Conservation (phyloP, 2,797 vertebrate genomes). For the Valencia hispanica region DNA sequence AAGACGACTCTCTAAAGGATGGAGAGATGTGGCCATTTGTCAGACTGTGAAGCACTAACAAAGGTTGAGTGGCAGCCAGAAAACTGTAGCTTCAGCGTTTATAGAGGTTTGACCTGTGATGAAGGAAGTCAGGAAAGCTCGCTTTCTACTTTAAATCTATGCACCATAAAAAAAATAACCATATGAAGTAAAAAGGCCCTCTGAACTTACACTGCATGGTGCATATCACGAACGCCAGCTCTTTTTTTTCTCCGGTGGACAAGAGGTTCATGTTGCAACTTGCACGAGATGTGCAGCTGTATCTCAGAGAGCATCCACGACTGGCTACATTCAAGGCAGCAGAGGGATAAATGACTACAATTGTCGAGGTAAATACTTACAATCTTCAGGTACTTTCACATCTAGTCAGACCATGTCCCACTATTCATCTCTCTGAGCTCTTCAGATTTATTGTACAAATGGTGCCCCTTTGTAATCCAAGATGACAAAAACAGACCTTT, state of each 20-base stretch:
- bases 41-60: not conserved
- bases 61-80: slow-evolving; percentile 5
- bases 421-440: slow-evolving; percentile 15
- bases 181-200: not conserved
- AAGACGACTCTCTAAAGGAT: slow-evolving; percentile 5
- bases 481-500: slow-evolving; percentile 18
- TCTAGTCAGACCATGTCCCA: slow-evolving; percentile 6
- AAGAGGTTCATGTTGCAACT: not conserved
- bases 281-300: not conserved
- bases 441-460: slow-evolving; percentile 28
- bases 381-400: not conserved
- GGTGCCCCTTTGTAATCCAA: slow-evolving; percentile 25
- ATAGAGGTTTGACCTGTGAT: slow-evolving; percentile 4
- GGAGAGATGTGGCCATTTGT: not conserved
- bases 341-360: slow-evolving; percentile 31
- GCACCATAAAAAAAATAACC: not conserved
- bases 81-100: slow-evolving; percentile 11
- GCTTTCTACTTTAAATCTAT: not conserved
- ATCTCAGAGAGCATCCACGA: slow-evolving; percentile 11
- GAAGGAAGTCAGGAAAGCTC: not conserved
- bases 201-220: not conserved
- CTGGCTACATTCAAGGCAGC: slow-evolving; percentile 1
- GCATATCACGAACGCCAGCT: not conserved
- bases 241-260: not conserved
- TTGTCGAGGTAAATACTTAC: slow-evolving; percentile 9